Conservation (phyloP, 2,797 vertebrate species). For the Gorsachius magnificus region DNA sequence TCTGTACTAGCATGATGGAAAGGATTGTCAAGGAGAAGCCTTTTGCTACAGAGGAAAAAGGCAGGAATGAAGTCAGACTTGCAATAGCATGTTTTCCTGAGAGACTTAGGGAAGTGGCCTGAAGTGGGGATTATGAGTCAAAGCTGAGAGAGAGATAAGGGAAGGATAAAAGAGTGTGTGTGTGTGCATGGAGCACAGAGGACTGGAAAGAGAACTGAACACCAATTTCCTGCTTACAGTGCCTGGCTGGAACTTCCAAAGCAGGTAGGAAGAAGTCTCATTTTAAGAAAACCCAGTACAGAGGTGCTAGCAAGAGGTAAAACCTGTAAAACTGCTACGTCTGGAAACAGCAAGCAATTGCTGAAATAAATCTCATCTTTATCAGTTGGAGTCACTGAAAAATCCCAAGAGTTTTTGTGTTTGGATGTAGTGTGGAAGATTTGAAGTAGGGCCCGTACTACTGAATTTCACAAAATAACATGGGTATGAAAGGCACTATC, state of each 20-base stretch:
- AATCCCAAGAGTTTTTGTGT: neutral
- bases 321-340: neutral
- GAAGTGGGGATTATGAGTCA: constrained; percentile 68
- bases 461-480: neutral
- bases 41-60: neutral
- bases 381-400: neutral
- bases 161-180: constrained; percentile 1
- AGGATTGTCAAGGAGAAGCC: neutral
- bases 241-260: neutral
- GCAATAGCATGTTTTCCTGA: constrained; percentile 42
- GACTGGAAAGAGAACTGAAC: neutral
- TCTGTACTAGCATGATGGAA: neutral
- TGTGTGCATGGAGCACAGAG: neutral
- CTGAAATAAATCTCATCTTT: neutral
- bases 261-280: neutral
- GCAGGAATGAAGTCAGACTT: constrained; percentile 27
- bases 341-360: neutral
- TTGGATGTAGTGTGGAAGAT: neutral
- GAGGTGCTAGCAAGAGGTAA: neutral
- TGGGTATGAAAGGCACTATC: neutral
- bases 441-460: neutral
- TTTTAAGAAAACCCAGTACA: neutral
- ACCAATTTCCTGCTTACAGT: neutral
- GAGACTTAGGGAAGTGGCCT: constrained; percentile 49
- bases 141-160: constrained; percentile 58